phyloP scores from a whole-genome alignment of 2,888 invertebrate species.

The Ypsolopha sequella region DNA sequence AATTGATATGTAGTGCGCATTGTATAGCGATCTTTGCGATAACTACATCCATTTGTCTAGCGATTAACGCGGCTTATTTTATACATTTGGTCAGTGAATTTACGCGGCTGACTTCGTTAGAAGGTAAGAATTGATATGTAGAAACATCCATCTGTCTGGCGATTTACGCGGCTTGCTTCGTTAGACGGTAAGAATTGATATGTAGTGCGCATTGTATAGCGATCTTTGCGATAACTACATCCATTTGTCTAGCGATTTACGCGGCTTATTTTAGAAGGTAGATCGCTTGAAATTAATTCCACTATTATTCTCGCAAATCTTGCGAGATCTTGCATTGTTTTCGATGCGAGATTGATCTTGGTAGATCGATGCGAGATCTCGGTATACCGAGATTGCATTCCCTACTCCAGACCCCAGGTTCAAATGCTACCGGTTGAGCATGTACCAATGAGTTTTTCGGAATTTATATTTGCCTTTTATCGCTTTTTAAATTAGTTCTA shows the following conservation, averaged over 20 bases:
- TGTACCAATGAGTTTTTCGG: constrained; percentile 3
- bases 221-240: not conserved
- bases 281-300: too few species aligned
- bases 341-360: too few species aligned
- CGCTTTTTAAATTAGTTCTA: not conserved
- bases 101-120: constrained; percentile 22
- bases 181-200: constrained; percentile 28
- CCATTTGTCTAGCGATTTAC: not conserved
- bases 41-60: not conserved
- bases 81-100: too few species aligned
- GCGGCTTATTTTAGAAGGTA: not conserved
- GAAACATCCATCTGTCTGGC: constrained; percentile 15
- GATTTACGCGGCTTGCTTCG: constrained; percentile 21
- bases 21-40: constrained; percentile 1
- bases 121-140: constrained; percentile 26
- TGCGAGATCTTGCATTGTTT: too few species aligned
- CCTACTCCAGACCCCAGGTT: too few species aligned
- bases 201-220: too few species aligned
- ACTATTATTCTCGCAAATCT: too few species aligned
- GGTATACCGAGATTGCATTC: too few species aligned
- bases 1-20: too few species aligned
- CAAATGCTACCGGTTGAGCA: too few species aligned
- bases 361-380: too few species aligned
- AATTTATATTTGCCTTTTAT: constrained; percentile 1
- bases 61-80: not conserved